phyloP scores from a whole-genome alignment of 2,113 vertebrate species.

The Trichechus manatus region DNA sequence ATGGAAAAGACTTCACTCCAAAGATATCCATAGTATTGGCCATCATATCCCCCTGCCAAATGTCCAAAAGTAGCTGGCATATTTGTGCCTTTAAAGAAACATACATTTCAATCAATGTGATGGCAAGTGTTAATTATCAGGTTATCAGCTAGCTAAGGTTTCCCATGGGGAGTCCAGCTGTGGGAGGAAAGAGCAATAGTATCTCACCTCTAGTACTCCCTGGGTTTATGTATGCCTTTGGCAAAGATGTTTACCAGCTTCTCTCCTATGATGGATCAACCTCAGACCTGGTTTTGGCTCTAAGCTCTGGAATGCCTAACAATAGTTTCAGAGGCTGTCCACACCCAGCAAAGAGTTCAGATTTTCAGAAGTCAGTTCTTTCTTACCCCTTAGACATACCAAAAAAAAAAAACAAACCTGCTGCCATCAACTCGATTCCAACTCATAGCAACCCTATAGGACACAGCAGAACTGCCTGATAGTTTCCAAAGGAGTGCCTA shows the following conservation, averaged over 20 bases:
- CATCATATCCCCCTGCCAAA: conserved; percentile 95
- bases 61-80: conserved; percentile 93
- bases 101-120: conserved; percentile 68
- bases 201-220: neutral
- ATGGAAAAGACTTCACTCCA: conserved; percentile 98
- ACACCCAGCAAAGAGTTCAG: conserved; percentile 49
- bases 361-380: neutral
- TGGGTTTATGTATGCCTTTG: neutral
- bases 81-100: conserved; percentile 88
- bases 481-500: no score
- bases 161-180: neutral
- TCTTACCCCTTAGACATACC: neutral
- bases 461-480: no score
- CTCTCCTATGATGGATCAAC: conserved; percentile 37
- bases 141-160: conserved; percentile 38
- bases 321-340: conserved; percentile 69
- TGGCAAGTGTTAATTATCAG: neutral
- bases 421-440: no score
- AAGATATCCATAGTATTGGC: conserved; percentile 97
- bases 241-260: conserved; percentile 66
- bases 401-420: no score
- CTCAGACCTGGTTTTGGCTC: conserved; percentile 65
- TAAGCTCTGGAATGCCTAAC: conserved; percentile 59
- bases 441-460: no score
- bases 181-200: conserved; percentile 27